Percentiles rank a stretch among this genome's conserved stretches.
phyloP scores from a whole-genome alignment of 1,140 invertebrate species.

The Protaetia brevitarsis region DNA sequence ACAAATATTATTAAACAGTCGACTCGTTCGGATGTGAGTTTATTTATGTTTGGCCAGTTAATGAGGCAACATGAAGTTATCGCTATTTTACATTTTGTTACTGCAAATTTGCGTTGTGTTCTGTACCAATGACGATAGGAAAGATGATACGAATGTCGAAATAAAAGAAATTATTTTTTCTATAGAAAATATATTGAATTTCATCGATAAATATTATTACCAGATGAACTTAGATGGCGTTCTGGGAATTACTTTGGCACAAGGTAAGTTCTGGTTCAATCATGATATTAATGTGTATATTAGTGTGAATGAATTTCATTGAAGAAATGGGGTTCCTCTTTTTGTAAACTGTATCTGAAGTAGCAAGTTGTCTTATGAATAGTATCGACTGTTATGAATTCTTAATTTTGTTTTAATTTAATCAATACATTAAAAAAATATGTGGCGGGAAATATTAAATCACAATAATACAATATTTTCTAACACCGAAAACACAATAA shows the following conservation, averaged over 20 bases:
- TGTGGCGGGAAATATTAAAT: too few relatives aligned
- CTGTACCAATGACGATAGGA: background rate
- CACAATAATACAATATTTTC: too few relatives aligned
- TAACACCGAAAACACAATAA: too few relatives aligned
- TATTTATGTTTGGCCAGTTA: background rate
- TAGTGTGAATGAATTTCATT: too few relatives aligned
- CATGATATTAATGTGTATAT: too few relatives aligned
- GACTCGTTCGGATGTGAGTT: background rate
- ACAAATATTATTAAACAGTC: background rate
- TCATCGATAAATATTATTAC: slow-evolving; percentile 20
- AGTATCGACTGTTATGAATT: too few relatives aligned
- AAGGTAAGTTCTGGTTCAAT: slow-evolving; percentile 18
- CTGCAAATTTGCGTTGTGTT: background rate
- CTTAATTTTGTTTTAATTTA: too few relatives aligned
- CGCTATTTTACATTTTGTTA: background rate
- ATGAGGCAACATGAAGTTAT: background rate
- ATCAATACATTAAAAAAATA: too few relatives aligned
- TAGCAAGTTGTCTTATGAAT: too few relatives aligned
- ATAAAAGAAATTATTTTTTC: slow-evolving; percentile 4
- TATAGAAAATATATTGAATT: background rate
- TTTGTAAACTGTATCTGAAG: too few relatives aligned
- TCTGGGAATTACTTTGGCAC: slow-evolving; percentile 16
- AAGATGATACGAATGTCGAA: background rate
- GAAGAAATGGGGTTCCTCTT: too few relatives aligned
- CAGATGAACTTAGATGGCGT: slow-evolving; percentile 24